A percentile compares a stretch with the other conserved stretches of the same genome.
These are phyloP conservation scores for Synanthedon myopaeformis DNA, from an alignment of 2,888 invertebrate genomes.

Conservation along the genomic window DNA sequence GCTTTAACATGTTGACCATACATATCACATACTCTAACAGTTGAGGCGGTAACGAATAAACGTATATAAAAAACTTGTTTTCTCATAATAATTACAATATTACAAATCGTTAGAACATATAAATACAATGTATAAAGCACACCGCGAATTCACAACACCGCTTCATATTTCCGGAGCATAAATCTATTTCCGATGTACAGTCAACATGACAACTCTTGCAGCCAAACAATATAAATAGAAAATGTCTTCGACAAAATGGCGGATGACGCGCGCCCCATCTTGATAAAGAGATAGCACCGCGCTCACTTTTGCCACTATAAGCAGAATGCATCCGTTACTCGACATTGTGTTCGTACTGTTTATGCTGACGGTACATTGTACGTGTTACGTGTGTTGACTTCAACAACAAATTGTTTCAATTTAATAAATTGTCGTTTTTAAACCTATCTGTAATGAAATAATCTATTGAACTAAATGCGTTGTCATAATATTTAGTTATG, in stretches of 20 bases:
- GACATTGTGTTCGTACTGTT: conserved; percentile 1
- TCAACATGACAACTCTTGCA: not conserved
- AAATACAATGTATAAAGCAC: not conserved
- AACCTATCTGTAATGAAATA: too few species aligned
- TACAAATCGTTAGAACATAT: too few species aligned
- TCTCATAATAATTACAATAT: too few species aligned
- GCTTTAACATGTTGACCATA: too few species aligned
- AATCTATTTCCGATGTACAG: not conserved
- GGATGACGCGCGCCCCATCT: conserved; percentile 13
- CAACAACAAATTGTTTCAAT: not conserved
- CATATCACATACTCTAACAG: too few species aligned
- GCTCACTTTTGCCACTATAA: conserved; percentile 18
- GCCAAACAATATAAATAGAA: conserved; percentile 4
- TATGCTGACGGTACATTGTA: not conserved
- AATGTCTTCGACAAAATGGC: conserved; percentile 6
- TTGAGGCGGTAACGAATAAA: too few species aligned
- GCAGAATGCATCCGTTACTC: conserved; percentile 1
- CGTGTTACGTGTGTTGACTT: not conserved
- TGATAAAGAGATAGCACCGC: conserved; percentile 23
- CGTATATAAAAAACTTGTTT: too few species aligned
- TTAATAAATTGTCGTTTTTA: too few species aligned
- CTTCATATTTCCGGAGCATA: not conserved
- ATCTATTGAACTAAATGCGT: too few species aligned
- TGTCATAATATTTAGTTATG: too few species aligned
- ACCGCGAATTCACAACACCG: not conserved